Evolutionary conservation across 1,140 invertebrate species (phyloP).

Genomic region (Macrobrachium rosenbergii): DNA sequence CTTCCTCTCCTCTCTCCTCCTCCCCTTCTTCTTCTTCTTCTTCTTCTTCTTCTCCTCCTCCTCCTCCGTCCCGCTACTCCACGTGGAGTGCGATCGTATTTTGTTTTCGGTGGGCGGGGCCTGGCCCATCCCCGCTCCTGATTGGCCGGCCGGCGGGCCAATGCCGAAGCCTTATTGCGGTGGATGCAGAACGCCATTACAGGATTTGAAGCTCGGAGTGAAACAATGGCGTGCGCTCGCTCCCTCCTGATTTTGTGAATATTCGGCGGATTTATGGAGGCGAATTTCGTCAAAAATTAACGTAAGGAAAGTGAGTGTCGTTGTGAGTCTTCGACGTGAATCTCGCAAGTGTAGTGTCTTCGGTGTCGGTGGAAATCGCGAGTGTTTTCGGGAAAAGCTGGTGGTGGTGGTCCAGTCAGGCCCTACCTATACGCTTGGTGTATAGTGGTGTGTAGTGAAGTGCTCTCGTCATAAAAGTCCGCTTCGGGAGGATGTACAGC

Average conservation of each 20-base stretch:
- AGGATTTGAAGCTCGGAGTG: slow-evolving; percentile 58
- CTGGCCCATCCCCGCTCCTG: neutral
- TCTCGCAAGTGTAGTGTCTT: slow-evolving; percentile 68
- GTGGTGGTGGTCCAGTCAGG: no score
- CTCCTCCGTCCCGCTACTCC: neutral
- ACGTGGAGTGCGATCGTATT: slow-evolving; percentile 46
- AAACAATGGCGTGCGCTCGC: slow-evolving; percentile 42
- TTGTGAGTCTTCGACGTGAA: slow-evolving; percentile 67
- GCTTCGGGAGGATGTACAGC: slow-evolving; percentile 5
- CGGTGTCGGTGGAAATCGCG: slow-evolving; percentile 59
- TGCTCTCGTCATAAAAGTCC: neutral
- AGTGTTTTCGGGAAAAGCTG: neutral
- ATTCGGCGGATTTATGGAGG: slow-evolving; percentile 45
- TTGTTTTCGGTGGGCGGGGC: slow-evolving; percentile 29
- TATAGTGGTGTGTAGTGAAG: neutral
- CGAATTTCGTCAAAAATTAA: slow-evolving; percentile 34
- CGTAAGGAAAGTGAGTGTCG: slow-evolving; percentile 28
- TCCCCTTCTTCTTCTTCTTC: no score
- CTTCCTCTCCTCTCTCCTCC: no score
- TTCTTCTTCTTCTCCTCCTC: neutral
- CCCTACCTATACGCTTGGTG: no score
- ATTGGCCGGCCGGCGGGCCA: slow-evolving; percentile 30
- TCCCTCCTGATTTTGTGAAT: slow-evolving; percentile 42
- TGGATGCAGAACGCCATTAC: slow-evolving; percentile 60
- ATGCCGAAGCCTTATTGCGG: slow-evolving; percentile 18